Percentiles rank a stretch among this genome's conserved stretches.
phyloP scores from a whole-genome alignment of 2,113 vertebrate genomes.

The Glaucomys volans region DNA sequence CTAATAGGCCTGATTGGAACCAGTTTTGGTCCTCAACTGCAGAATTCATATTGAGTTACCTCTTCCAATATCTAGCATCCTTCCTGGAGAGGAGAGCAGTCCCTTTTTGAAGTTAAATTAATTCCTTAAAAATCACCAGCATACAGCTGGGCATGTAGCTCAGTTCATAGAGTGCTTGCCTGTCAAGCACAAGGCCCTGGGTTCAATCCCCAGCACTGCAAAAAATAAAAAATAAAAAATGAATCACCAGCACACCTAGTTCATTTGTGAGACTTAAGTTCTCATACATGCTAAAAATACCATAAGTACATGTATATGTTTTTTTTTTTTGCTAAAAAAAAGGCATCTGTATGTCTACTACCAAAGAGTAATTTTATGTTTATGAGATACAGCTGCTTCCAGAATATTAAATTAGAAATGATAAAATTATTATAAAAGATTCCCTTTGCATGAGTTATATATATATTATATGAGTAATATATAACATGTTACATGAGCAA shows the following conservation, averaged over 20 bases:
- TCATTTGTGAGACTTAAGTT: background rate
- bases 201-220: no score
- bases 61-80: background rate
- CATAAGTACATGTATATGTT: background rate
- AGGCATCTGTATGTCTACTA: background rate
- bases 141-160: no score
- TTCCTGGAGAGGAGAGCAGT: constrained; percentile 33
- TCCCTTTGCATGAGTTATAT: background rate
- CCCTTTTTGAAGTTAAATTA: background rate
- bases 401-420: constrained; percentile 42
- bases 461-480: background rate
- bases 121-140: background rate
- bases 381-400: background rate
- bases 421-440: background rate
- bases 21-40: background rate
- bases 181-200: no score
- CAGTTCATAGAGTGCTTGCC: no score
- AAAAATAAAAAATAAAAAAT: no score
- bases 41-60: background rate
- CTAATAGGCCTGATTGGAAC: background rate
- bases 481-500: no score
- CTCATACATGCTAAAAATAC: background rate
- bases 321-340: background rate
- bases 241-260: background rate
- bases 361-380: background rate